Evolutionary conservation across 2,113 vertebrate species (phyloP), one percentile per base, ranked within the genome.

Genomic region (Ptilorrhoa leucosticta): DNA sequence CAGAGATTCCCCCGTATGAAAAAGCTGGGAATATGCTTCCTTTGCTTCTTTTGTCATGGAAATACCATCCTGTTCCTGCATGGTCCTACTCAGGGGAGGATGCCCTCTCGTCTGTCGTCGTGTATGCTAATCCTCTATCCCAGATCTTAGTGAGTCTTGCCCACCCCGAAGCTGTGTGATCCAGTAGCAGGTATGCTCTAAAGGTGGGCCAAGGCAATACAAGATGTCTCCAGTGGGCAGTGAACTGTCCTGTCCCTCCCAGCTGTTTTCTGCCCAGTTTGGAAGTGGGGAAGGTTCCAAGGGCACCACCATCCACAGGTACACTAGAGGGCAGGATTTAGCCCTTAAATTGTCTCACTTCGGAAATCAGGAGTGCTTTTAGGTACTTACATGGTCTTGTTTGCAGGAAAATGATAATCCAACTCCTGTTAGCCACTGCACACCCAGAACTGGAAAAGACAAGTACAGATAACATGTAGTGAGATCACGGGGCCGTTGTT

Each of bases 271-370:
- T 2, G 6, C 18, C 33, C 7, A 0, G 3, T 44, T 47, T 75
- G 39, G 73, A 58, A 33, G 64, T 15, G 14, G 35, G 39, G 47
- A 63, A 56, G 35, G n/a, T 47, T 91, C 40, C 44, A 39, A n/a
- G 57, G 87, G 63, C 63, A 60, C 37, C 44, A 44, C 27, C 33
- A 39, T 30, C 27, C 12, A 5, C 37, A 39, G 79, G 63, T 86
- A 88, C 91, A 14, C 91, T 92, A 89, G 91, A 96, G 91, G 96
- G 89, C 90, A 88, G 90, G 75, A 77, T 94, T 93, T 96, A 95
- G 87, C 79, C 90, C 95, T 73, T 88, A n/a, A 69, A 31, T 79
- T 40, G 79, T 60, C 39, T 57, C 6, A 28, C 61, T 69, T 39
- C 7, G 39, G 48, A 35, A 66, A 40, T 39, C 18, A 3, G 53